Base-by-base conservation (phyloP, 1,140 invertebrate genomes). In the Heliothis virescens region DNA sequence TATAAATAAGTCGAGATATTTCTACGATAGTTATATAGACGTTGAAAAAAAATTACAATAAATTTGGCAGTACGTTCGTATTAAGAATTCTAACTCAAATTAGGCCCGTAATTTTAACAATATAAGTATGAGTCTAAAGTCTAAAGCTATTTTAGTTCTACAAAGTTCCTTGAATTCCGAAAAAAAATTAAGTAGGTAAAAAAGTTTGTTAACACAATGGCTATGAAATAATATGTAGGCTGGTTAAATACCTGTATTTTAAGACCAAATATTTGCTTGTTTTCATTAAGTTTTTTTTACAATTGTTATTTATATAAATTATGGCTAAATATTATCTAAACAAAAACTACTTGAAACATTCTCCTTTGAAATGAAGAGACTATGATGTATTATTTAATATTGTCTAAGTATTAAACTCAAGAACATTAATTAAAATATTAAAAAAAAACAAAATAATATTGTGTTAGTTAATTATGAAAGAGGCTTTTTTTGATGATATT, bases 201-300 rank as follows among this genome's bases (percentile, higher is more conserved):
- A 41, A 41, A 9, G 34, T 7, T 34, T 18, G 21, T 13, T 12
- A 59, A 26, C 3, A 13, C 13, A 13, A 59, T 59, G 18, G 21
- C 26, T 12, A 26, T 26, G 9, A 26, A 59, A 41, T 41, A 59
- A 59, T 26, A 26, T 11, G 11, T 0, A 53, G 21, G 21, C 10
- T 59, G 21, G 21, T 3, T 26, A 59, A 18, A 65, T 15, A 65
- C 60, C 60, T 41, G 41, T 15, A 47, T 48, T 47, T 18, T 47
- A 47, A 65, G 34, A 65, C 62, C 62, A 65, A 65, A 65, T 65
- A 48, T 47, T 47, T 65, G n/a, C 47, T 41, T 63, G 41, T 65
- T 65, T 65, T n/a, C 16, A 48, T 18, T 48, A 18, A 16, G 47
- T 48, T n/a, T 34, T 47, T 48, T 34, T 48, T 65, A 48, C n/a